Percentiles rank a stretch among this genome's conserved stretches.
These are phyloP conservation scores for Allobates femoralis DNA, from an alignment of 2,797 vertebrate genomes.

Conservation along the genomic window DNA sequence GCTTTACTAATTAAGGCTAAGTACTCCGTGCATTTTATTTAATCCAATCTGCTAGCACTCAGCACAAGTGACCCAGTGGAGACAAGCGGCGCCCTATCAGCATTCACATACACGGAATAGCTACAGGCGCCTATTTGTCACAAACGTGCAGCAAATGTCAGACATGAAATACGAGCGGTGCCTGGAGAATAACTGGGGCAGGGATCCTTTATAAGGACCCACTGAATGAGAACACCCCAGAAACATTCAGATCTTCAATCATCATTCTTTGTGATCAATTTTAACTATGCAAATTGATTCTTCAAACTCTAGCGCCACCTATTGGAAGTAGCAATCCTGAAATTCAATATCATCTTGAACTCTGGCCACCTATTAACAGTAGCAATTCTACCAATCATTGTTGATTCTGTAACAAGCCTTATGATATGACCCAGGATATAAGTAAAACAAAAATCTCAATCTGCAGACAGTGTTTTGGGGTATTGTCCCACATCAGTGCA, in stretches of 20 bases:
- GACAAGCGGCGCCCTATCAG: slow-evolving; percentile 38
- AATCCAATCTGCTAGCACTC: slow-evolving; percentile 59
- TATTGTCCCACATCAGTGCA: too few relatives aligned
- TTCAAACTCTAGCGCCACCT: too few relatives aligned
- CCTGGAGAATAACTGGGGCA: not conserved
- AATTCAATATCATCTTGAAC: too few relatives aligned
- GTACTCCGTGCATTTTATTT: slow-evolving; percentile 55
- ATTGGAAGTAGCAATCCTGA: too few relatives aligned
- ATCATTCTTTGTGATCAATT: too few relatives aligned
- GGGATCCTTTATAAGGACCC: not conserved
- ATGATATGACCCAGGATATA: too few relatives aligned
- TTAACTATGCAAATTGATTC: too few relatives aligned
- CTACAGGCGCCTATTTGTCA: slow-evolving; percentile 43
- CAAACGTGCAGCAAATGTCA: slow-evolving; percentile 8
- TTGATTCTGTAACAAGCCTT: too few relatives aligned
- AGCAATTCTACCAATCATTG: too few relatives aligned
- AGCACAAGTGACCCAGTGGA: slow-evolving; percentile 38
- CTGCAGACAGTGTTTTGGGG: too few relatives aligned
- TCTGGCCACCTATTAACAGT: too few relatives aligned
- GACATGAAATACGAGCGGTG: not conserved
- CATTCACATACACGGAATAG: slow-evolving; percentile 26
- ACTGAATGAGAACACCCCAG: not conserved
- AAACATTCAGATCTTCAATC: not conserved
- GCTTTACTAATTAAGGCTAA: slow-evolving; percentile 62
- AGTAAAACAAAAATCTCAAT: too few relatives aligned